phyloP scores from a whole-genome alignment of 1,140 invertebrate species.

The Nixonia krombeini region DNA sequence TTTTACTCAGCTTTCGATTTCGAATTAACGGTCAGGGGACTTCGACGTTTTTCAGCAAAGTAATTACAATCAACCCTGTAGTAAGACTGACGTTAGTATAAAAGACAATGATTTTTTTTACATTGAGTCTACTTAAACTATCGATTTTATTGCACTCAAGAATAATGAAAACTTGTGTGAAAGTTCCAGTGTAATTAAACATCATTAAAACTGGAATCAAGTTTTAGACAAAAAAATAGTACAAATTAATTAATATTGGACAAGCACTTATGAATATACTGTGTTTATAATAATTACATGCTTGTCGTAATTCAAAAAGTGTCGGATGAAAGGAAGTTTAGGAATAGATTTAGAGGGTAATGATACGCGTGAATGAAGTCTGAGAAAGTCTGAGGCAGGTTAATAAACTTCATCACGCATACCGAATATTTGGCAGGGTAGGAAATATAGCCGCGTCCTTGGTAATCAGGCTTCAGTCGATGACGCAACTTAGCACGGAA shows the following conservation, averaged over 20 bases:
- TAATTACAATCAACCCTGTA: conserved; percentile 18
- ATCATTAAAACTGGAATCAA: conserved; percentile 21
- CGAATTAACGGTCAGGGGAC: conserved; percentile 42
- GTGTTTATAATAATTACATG: conserved; percentile 25
- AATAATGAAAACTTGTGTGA: too few species aligned
- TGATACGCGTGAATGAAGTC: conserved; percentile 32
- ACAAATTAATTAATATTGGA: too few species aligned
- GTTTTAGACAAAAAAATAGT: not conserved
- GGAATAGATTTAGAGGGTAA: conserved; percentile 14
- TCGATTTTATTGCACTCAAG: too few species aligned
- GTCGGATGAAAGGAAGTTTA: conserved; percentile 32
- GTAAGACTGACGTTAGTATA: not conserved
- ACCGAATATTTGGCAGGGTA: conserved; percentile 40
- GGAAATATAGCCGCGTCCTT: conserved; percentile 53
- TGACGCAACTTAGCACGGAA: conserved; percentile 52
- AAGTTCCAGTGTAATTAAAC: conserved; percentile 9
- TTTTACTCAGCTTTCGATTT: conserved; percentile 51
- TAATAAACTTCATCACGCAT: conserved; percentile 60
- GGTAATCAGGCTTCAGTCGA: conserved; percentile 58
- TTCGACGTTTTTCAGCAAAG: conserved; percentile 49
- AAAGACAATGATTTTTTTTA: conserved; percentile 10
- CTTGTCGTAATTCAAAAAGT: conserved; percentile 35
- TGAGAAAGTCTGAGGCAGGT: conserved; percentile 42
- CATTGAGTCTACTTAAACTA: conserved; percentile 19
- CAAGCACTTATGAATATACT: too few species aligned